Base-by-base conservation (phyloP, 2,888 invertebrate species). In the Drosophila koepferae region DNA sequence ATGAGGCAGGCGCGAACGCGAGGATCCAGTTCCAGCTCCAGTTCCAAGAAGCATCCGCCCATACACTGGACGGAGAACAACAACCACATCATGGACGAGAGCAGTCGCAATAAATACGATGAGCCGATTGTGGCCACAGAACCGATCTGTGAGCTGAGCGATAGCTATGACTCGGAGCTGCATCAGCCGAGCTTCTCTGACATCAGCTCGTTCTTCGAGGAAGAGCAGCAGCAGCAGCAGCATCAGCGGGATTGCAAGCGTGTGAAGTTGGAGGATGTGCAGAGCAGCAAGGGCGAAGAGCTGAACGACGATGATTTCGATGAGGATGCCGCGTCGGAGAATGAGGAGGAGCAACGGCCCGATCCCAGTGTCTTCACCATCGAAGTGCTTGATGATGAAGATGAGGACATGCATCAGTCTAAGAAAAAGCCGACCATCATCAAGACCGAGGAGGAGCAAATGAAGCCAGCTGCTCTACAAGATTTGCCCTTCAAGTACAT, bases 171-270 rank as follows among this genome's bases (percentile, higher is more conserved):
- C n/a, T 86, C 89, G 36, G 82, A 82, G 48, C 55, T 84, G 46
- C 91, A 91, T 65, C 91, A 89, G 69, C 89, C 89, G 2, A 90
- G 90, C 49, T 91, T 91, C 53, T 90, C 90, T 28, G 91, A 91
- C 58, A 81, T 91, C 4, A 88, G 90, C 8, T 78, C 86, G 8
- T 88, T 90, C 59, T 90, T 91, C 54, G 91, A 88, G 53, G 89
- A 88, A 53, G 87, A 87, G 41, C 49, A 87, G 48, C 54, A 76
- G 41, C 49, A 87, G 48, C 54, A 76, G 16, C 48, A 90, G 49
- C 49, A 28, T 28, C 28, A 89, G 49, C 53, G 77, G 3, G 67
- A 80, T 2, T 83, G 85, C 20, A 86, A 90, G 63, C 74, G 78
- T 0, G 69, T 90, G 6, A 89, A 89, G 48, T 36, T 90, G 60